phyloP scores from a whole-genome alignment of 2,888 invertebrate genomes.

The Idaea biselata region DNA sequence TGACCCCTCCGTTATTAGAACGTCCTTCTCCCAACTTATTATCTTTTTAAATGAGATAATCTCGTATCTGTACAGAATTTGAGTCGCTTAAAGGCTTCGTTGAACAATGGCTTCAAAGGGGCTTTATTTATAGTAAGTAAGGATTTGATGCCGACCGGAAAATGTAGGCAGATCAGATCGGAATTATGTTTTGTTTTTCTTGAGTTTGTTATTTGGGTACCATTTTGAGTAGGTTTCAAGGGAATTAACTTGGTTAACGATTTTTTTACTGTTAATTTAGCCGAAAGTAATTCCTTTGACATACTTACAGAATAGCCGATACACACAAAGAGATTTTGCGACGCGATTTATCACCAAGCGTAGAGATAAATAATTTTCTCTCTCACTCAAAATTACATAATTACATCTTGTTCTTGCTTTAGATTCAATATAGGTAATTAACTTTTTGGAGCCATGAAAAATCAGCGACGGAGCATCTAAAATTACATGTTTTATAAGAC shows the following conservation, averaged over 20 bases:
- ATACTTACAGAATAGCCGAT: no score
- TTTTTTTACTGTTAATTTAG: background rate
- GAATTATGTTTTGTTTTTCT: background rate
- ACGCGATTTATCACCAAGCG: no score
- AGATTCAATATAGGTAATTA: no score
- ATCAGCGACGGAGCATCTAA: no score
- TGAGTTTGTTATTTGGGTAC: background rate
- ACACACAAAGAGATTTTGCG: no score
- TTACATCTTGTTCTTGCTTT: no score
- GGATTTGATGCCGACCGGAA: background rate
- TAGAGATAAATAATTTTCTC: no score
- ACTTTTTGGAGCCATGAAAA: no score
- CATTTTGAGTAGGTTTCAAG: background rate
- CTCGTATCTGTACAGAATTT: constrained; percentile 1
- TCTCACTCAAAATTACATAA: no score
- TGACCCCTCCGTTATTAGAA: constrained; percentile 25
- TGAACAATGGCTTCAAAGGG: background rate
- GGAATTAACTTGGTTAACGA: background rate
- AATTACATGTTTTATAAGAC: no score
- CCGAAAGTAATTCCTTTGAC: no score
- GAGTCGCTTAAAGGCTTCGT: constrained; percentile 2
- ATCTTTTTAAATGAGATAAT: constrained; percentile 5
- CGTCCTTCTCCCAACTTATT: constrained; percentile 5
- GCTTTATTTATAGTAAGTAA: background rate
- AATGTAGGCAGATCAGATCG: background rate